Evolutionary conservation across 1,140 invertebrate genomes (phyloP), one percentile per base, ranked within the genome.

Genomic region (Drosophila triauraria): DNA sequence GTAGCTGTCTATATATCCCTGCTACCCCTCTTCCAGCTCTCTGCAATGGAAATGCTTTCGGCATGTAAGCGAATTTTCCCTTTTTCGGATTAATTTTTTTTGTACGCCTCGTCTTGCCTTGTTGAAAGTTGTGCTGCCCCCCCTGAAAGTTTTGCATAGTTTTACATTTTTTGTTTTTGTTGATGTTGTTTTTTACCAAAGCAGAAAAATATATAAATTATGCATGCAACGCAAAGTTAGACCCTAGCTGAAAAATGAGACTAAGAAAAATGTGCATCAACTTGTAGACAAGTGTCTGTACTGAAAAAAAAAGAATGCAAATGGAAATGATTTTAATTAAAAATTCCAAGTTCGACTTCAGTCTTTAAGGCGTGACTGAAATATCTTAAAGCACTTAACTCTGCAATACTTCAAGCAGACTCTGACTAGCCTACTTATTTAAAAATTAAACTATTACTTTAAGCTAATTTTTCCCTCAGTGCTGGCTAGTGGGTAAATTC

Each of bases 161-260:
- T 90, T 90, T 90, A 72, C 85, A 90, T 85, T 78, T 81, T 63
- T 65, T 60, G 53, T 79, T 35, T 3, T 53, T 35, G 30, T 46
- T 46, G 4, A 38, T 72, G 56, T 59, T 68, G 46, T 50, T 64
- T 48, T 48, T 70, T 71, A 74, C 63, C 62, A 78, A 87, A 56
- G 42, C 83, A 79, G 61, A 77, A 71, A 87, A 87, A 83, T 87
- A 79, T 70, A 90, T 90, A 82, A 90, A 90, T 90, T 91, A 90
- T 90, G 85, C 85, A 90, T 90, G 85, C 86, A 80, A 80, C 82
- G 72, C 68, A 78, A 84, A 81, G 85, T 81, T 81, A 58, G 70
- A 48, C 43, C 71, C 48, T 20, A 43, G 50, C 23, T 38, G 60
- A 60, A 62, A 77, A 77, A 69, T 63, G 27, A 44, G 48, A 54